Conservation (phyloP, 2,888 invertebrate genomes). For the Plebejus argus region DNA sequence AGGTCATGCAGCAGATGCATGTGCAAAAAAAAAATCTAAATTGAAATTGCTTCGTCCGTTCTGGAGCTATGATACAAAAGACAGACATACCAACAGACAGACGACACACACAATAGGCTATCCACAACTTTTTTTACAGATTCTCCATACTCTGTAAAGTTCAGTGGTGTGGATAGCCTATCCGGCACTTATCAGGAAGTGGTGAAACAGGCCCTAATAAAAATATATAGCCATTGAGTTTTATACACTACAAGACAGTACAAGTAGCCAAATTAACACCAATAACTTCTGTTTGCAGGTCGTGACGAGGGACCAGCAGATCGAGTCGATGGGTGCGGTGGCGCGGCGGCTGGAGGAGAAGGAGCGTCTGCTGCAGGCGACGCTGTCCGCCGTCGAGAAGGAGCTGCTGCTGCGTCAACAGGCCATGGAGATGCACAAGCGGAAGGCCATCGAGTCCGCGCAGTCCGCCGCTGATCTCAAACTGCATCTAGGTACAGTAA, state of each 20-base stretch:
- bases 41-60: not conserved
- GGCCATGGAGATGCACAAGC: conserved; percentile 98
- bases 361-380: conserved; percentile 94
- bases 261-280: not conserved
- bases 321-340: conserved; percentile 96
- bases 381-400: conserved; percentile 95
- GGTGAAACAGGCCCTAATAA: no score
- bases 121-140: no score
- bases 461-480: conserved; percentile 98
- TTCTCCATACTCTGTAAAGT: no score
- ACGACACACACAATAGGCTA: no score
- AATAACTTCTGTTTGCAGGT: conserved; percentile 67
- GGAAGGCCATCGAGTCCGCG: conserved; percentile 98
- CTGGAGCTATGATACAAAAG: no score
- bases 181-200: no score
- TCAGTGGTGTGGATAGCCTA: no score
- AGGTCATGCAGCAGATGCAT: conserved; percentile 98
- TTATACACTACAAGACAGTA: no score
- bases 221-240: no score
- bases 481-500: conserved; percentile 94
- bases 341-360: conserved; percentile 97
- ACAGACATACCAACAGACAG: no score
- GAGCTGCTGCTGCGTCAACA: conserved; percentile 95
- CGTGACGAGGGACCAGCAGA: conserved; percentile 90
- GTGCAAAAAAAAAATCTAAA: no score